Conservation (phyloP, 2,113 vertebrate genomes). For the Passer domesticus region DNA sequence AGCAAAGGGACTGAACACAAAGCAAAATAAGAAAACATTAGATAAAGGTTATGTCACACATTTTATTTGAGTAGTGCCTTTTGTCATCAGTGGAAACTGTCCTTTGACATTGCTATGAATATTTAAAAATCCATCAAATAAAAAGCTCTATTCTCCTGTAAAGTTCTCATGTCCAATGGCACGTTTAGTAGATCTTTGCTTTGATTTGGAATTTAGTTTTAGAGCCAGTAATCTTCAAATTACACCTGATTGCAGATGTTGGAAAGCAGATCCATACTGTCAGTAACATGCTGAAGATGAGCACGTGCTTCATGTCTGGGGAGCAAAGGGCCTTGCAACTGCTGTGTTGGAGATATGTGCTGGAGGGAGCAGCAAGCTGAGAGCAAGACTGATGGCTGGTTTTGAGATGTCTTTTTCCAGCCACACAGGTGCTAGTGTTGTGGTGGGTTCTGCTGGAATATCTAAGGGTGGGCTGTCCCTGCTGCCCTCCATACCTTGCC, state of each 20-base stretch:
- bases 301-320: background rate
- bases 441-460: background rate
- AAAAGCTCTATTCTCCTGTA: background rate
- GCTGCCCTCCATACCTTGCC: background rate
- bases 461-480: background rate
- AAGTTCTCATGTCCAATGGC: background rate
- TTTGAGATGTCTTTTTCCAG: background rate
- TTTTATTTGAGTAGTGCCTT: background rate
- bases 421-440: background rate
- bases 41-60: background rate
- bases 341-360: accelerated
- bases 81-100: background rate
- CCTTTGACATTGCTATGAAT: background rate
- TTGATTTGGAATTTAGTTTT: background rate
- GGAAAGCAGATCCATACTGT: background rate
- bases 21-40: conserved; percentile 19
- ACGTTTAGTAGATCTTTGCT: background rate
- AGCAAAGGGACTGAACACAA: conserved; percentile 79
- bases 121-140: background rate
- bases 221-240: background rate
- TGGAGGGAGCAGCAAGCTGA: background rate
- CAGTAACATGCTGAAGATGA: background rate
- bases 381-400: background rate
- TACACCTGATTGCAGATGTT: background rate
- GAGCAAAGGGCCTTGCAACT: background rate